Evolutionary conservation across 2,113 vertebrate genomes (phyloP).

Genomic region (Forbesichthys papilliferus): DNA sequence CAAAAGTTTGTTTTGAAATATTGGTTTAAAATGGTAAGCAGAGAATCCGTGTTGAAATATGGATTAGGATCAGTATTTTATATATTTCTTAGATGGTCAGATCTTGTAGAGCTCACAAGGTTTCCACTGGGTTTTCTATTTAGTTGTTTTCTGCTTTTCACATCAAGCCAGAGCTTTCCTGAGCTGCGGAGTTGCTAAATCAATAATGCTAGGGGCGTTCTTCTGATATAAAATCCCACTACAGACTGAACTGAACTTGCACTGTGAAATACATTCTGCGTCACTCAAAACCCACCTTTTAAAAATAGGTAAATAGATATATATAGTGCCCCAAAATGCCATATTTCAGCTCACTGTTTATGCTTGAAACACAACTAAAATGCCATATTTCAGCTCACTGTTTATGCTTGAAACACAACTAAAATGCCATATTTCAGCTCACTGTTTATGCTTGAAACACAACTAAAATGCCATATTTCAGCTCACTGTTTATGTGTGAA

Average conservation of each 20-base stretch:
- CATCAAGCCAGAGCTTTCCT: slow-evolving; percentile 25
- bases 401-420: too few species aligned
- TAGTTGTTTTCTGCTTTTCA: slow-evolving; percentile 45
- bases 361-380: too few species aligned
- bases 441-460: too few species aligned
- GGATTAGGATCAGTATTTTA: slow-evolving; percentile 20
- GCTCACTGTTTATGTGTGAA: too few species aligned
- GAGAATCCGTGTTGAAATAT: slow-evolving; percentile 7
- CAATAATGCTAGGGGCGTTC: slow-evolving; percentile 37
- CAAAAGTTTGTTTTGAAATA: not conserved
- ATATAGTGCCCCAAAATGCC: not conserved
- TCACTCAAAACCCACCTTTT: slow-evolving; percentile 31
- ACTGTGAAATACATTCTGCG: slow-evolving; percentile 12
- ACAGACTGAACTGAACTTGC: slow-evolving; percentile 11
- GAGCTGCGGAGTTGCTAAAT: slow-evolving; percentile 49
- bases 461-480: too few species aligned
- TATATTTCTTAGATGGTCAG: slow-evolving; percentile 13
- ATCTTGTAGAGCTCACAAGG: slow-evolving; percentile 24
- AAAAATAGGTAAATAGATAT: slow-evolving; percentile 15
- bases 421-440: too few species aligned
- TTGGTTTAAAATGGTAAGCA: not conserved
- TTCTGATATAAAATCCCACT: not conserved
- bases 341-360: too few species aligned
- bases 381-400: too few species aligned
- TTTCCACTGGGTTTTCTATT: slow-evolving; percentile 44